Evolutionary conservation across 2,797 vertebrate species (phyloP), one percentile per base, ranked within the genome.

Genomic region (Schizopygopsis malacanthus): DNA sequence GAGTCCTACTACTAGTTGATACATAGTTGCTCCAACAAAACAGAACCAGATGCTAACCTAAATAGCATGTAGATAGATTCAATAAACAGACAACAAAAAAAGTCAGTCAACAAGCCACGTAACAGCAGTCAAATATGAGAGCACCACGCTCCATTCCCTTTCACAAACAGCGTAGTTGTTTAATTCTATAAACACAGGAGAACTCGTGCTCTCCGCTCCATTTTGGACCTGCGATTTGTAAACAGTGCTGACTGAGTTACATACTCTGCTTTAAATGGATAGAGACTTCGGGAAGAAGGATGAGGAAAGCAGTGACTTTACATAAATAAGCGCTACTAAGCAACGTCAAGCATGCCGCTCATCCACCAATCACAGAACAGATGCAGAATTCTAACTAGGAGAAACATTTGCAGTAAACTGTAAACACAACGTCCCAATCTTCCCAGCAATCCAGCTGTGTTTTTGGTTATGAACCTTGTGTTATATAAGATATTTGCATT

Each of bases 251-350:
- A 37, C 37, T 7, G 45, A 81, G 65, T 70, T 56, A 50, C 63
- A 83, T 54, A 50, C 39, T 65, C 47, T 41, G 50, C 86, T 84
- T 88, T 83, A 87, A 84, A 87, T 82, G 83, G 75, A 70, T 81
- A 72, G 69, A 87, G 79, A 54, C 39, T 28, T 41, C 43, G 13
- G 37, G 54, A 83, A 67, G 72, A 59, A 59, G 41, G 33, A 76
- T 43, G 63, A 33, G 56, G 43, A 45, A 69, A 61, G 67, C 28
- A 16, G 43, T 28, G n/a, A 39, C 69, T 78, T 37, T 28, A 75
- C 67, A 61, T 75, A 78, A 81, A 87, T 79, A 84, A 85, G 41
- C 4, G 15, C 28, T 25, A 18, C 61, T 67, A 56, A 69, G 33
- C 65, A 69, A 54, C 18, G 0, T 54, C 67, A 43, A 33, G 54